These are phyloP conservation scores for Galemys pyrenaicus DNA, from an alignment of 2,113 vertebrate species.

Conservation along the genomic window DNA sequence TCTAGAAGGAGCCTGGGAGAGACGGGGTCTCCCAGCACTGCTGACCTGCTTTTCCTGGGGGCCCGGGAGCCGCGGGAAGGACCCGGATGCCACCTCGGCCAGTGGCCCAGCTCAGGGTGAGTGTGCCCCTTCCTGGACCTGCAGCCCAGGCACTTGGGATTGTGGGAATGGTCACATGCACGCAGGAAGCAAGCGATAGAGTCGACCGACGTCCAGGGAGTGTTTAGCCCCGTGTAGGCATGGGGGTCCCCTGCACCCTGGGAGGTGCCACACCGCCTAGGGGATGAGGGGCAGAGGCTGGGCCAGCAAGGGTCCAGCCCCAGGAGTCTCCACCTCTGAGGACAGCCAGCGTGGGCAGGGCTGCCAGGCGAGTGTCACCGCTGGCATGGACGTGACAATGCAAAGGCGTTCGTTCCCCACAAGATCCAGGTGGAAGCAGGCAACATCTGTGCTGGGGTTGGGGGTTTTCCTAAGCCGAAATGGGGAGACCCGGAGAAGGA, in stretches of 20 bases:
- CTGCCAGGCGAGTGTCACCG: fast-evolving
- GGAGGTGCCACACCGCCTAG: background rate
- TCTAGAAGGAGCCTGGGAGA: constrained; percentile 55
- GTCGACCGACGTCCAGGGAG: background rate
- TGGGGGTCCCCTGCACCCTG: background rate
- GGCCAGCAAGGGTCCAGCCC: background rate
- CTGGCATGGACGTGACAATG: fast-evolving
- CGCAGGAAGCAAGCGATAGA: background rate
- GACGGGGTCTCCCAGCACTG: constrained; percentile 32
- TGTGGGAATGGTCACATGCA: background rate
- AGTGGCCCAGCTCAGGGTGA: constrained; percentile 62
- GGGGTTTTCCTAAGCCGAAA: background rate
- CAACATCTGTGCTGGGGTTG: background rate
- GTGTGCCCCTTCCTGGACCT: background rate
- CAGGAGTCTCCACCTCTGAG: background rate
- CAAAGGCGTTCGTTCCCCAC: background rate
- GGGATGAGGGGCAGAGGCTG: background rate
- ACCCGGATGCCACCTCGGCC: background rate
- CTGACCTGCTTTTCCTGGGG: constrained; percentile 75
- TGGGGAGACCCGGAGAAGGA: background rate
- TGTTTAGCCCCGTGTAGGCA: background rate
- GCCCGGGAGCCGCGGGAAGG: constrained; percentile 63
- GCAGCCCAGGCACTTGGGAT: background rate
- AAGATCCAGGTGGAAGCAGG: background rate
- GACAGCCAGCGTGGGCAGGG: fast-evolving